A percentile compares a stretch with the other conserved stretches of the same genome.
phyloP scores from a whole-genome alignment of 2,113 vertebrate species.

The Reinhardtius hippoglossoides region DNA sequence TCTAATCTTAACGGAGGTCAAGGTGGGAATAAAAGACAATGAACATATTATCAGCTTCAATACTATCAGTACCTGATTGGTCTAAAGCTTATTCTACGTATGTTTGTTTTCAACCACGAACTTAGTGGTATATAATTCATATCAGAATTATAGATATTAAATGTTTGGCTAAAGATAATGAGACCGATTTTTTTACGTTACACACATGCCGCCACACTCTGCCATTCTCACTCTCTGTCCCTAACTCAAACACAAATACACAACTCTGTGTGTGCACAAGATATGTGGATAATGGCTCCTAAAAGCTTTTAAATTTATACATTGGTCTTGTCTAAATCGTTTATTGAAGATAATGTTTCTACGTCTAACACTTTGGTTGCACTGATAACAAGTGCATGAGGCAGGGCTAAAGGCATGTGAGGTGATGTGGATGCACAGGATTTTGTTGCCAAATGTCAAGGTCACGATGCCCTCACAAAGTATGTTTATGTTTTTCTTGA shows the following conservation, averaged over 20 bases:
- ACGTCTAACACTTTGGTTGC: constrained; percentile 76
- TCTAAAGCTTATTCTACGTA: neutral
- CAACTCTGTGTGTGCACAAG: constrained; percentile 39
- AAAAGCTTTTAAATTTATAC: constrained; percentile 78
- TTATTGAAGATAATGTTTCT: constrained; percentile 80
- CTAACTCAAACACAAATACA: constrained; percentile 28
- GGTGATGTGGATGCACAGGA: constrained; percentile 72
- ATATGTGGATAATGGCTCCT: constrained; percentile 79
- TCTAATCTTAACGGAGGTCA: constrained; percentile 42
- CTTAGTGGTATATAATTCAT: neutral
- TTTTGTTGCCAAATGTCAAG: no score
- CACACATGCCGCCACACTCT: constrained; percentile 1
- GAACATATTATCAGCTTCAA: constrained; percentile 20
- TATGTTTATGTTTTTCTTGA: no score
- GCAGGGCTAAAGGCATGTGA: constrained; percentile 47
- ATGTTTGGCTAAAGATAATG: constrained; percentile 35
- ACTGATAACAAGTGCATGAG: constrained; percentile 78
- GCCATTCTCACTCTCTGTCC: neutral
- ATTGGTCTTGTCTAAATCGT: constrained; percentile 65
- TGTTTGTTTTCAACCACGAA: neutral
- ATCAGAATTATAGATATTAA: constrained; percentile 29
- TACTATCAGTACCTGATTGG: neutral
- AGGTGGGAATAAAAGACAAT: constrained; percentile 22
- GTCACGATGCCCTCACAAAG: no score
- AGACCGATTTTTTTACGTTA: constrained; percentile 15